A percentile compares a stretch with the other conserved stretches of the same genome.
phyloP scores from a whole-genome alignment of 2,113 vertebrate species.

The Anarrhichthys ocellatus region DNA sequence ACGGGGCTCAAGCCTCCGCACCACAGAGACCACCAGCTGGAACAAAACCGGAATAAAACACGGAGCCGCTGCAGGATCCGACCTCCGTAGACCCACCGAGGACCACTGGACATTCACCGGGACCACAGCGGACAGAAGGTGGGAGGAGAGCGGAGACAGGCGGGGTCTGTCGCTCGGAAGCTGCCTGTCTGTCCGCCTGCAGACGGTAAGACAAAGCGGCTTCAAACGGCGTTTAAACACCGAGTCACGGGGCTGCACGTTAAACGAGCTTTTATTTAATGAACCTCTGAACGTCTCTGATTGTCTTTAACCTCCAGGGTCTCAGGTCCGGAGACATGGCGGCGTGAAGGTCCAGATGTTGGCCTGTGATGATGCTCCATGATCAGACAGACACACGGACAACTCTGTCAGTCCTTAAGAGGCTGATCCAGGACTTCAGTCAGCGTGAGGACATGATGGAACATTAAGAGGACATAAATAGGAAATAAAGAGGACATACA shows the following conservation, averaged over 20 bases:
- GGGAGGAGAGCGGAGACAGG: neutral
- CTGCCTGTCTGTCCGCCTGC: constrained; percentile 41
- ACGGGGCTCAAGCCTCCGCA: constrained; percentile 22
- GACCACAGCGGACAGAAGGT: accelerated
- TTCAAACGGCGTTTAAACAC: neutral
- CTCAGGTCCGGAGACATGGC: neutral
- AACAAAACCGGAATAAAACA: constrained; percentile 7
- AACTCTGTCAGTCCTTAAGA: constrained; percentile 14
- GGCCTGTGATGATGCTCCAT: constrained; percentile 42
- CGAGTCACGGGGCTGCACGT: constrained; percentile 20
- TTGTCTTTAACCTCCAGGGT: neutral
- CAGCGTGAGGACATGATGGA: neutral
- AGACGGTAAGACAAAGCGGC: constrained; percentile 46
- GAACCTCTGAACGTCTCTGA: no score
- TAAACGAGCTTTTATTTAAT: neutral
- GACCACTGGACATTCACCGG: neutral
- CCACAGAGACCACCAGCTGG: neutral
- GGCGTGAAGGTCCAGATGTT: constrained; percentile 28
- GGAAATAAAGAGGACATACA: neutral
- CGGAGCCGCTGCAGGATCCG: neutral
- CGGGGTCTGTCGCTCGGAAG: constrained; percentile 14
- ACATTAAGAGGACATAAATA: neutral
- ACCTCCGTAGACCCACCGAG: neutral
- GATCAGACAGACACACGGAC: neutral
- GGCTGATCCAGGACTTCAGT: constrained; percentile 17